Percentiles rank a stretch among this genome's conserved stretches.
Conservation (phyloP, 2,797 vertebrate genomes). For the Gambusia yucatana region DNA sequence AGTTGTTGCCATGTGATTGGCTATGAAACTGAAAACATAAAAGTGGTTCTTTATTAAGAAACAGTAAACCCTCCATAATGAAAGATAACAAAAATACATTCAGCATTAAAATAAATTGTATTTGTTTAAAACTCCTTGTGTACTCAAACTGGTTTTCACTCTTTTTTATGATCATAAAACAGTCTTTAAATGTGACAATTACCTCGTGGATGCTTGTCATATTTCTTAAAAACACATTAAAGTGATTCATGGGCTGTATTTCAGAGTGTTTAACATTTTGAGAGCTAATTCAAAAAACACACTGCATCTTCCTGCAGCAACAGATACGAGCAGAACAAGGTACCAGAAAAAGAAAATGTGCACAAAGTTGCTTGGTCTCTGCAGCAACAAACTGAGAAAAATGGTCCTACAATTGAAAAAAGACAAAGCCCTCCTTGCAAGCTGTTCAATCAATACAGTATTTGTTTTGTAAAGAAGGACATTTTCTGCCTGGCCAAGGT, state of each 20-base stretch:
- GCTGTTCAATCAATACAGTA: slow-evolving; percentile 38
- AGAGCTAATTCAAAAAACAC: neutral
- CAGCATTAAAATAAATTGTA: no score
- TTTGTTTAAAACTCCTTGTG: no score
- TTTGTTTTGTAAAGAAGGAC: slow-evolving; percentile 28
- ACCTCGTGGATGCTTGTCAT: neutral
- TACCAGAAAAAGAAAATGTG: neutral
- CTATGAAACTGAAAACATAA: no score
- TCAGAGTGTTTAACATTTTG: neutral
- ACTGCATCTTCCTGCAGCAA: neutral
- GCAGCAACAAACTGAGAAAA: neutral
- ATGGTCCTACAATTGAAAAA: neutral
- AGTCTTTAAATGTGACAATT: neutral
- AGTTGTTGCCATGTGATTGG: neutral
- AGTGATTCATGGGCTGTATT: neutral
- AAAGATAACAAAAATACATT: no score
- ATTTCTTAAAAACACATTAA: neutral
- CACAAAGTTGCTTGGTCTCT: neutral
- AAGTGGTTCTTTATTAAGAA: no score
- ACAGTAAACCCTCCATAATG: no score
- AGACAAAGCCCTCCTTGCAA: neutral
- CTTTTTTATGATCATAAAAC: neutral
- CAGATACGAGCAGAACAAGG: neutral
- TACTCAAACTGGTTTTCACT: no score
- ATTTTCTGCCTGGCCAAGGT: slow-evolving; percentile 62